Base-by-base conservation (phyloP, 37 sponge, comb jelly and placozoan species). In the Tethya wilhelma region DNA sequence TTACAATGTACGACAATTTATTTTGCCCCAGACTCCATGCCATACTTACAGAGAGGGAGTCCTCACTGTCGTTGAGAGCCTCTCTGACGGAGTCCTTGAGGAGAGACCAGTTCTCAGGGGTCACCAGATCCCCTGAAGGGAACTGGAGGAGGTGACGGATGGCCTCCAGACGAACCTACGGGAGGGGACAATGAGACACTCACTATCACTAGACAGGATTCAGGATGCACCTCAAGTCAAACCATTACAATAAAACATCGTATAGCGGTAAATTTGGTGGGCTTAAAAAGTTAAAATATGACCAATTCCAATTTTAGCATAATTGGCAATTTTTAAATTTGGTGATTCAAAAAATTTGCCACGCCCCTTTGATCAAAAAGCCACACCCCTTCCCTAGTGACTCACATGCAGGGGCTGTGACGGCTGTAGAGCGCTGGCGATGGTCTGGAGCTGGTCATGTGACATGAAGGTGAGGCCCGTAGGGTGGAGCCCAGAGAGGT, bases 381-480 rank as follows among this genome's bases (percentile, higher is more conserved):
- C 44, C 45, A 34, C n/a, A n/a, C n/a, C n/a, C n/a, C n/a, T n/a
- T 28, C 59, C 23, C n/a, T n/a, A n/a, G n/a, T n/a, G n/a, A n/a
- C n/a, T n/a, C 40, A 90, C 90, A 59, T 90, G 44, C 12, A 56
- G 4, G 43, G 72, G 74, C 42, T 80, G 80, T 29, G 60, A 56
- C 17, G 83, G 69, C 23, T 39, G 53, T 7, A 94, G 78, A 22
- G 58, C 67, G 4, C 68, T 78, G 3, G 80, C 63, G 8, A 94
- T 87, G 43, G 63, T 49, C 62, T 70, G 58, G 33, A 94, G 75
- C 67, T 90, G 87, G 20, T 90, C 70, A 7, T 59, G 64, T 0
- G 94, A 68, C 88, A 90, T 78, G 77, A 93, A 89, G 59, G 85
- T 62, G 67, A 90, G 59, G 22, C 91, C 94, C 4, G 88, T 90